Conservation (phyloP, 2,888 invertebrate genomes). For the Ormyrus labotus region DNA sequence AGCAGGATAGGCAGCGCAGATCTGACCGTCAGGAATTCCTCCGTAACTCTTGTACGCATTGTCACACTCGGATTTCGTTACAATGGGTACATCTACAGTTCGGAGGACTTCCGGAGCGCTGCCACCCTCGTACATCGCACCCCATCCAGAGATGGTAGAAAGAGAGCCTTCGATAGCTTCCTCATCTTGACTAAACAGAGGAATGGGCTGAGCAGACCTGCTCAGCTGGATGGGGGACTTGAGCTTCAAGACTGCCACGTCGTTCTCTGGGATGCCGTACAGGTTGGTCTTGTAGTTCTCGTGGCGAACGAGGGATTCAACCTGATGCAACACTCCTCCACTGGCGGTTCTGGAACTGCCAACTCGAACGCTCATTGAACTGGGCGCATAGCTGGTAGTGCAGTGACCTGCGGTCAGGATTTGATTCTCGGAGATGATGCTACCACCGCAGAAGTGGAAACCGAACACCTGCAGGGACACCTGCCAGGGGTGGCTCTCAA, state of each 20-base stretch:
- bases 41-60: slow-evolving; percentile 72
- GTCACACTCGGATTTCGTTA: slow-evolving; percentile 76
- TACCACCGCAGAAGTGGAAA: slow-evolving; percentile 78
- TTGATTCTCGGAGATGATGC: slow-evolving; percentile 76
- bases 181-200: slow-evolving; percentile 71
- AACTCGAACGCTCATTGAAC: slow-evolving; percentile 69
- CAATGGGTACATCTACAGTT: slow-evolving; percentile 78
- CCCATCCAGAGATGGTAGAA: slow-evolving; percentile 65
- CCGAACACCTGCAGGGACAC: slow-evolving; percentile 74
- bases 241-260: slow-evolving; percentile 79
- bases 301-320: slow-evolving; percentile 55
- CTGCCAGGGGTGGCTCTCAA: slow-evolving; percentile 77
- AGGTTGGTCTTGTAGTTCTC: slow-evolving; percentile 8
- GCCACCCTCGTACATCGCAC: slow-evolving; percentile 53
- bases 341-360: slow-evolving; percentile 11
- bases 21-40: slow-evolving; percentile 69
- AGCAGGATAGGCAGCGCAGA: slow-evolving; percentile 79
- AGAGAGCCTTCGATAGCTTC: slow-evolving; percentile 47
- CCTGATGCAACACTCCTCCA: slow-evolving; percentile 51
- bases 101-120: slow-evolving; percentile 70
- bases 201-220: slow-evolving; percentile 74
- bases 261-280: slow-evolving; percentile 61
- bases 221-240: slow-evolving; percentile 75
- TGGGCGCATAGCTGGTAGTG: slow-evolving; percentile 59
- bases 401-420: slow-evolving; percentile 81